Base-by-base conservation (phyloP, 2,888 invertebrate genomes). In the Callyntrura sp. region DNA sequence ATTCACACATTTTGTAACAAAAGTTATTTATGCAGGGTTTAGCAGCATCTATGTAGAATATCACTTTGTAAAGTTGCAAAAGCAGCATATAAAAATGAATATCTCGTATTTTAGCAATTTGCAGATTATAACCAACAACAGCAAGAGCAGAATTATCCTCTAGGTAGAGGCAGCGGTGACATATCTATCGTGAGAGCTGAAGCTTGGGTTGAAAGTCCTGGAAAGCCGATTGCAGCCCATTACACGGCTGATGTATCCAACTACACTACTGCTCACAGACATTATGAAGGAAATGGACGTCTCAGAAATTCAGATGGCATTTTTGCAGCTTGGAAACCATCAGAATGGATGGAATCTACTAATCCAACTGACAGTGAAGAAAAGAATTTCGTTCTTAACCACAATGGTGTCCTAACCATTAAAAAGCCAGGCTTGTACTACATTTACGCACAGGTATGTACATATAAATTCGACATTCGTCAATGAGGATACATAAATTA, bases 361-460 rank as follows among this genome's bases (percentile, higher is more conserved):
- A 68, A 60, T 8, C 51, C 76, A 4, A 81, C 8, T 65, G 51
- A 51, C 28, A 86, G 45, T 8, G 92, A 91, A 70, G 92, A 91
- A 45, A 93, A 93, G 73, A 90, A 85, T 17, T 91, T 91, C 65
- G 90, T 87, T 9, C 70, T 93, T 0, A 90, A 91, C 14, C 57
- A 90, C 62, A 95, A 95, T 90, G 97, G 97, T 0, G 95, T 96
- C 81, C 94, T 97, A 0, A 96, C 96, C 12, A 96, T 97, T 0
- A 96, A 96, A 92, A 96, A 97, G 92, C 94, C 96, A 0, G 97
- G 97, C 43, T 95, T 97, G 20, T 97, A 97, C 94, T 96, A 97
- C 85, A 95, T 97, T 73, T 97, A 97, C 94, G 97, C 97, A 0
- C 97, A 97, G 95, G 96, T 96, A 94, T 90, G 12, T 60, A 23